Evolutionary conservation across 2,888 invertebrate species (phyloP).

Genomic region (Slavum lentiscoides): DNA sequence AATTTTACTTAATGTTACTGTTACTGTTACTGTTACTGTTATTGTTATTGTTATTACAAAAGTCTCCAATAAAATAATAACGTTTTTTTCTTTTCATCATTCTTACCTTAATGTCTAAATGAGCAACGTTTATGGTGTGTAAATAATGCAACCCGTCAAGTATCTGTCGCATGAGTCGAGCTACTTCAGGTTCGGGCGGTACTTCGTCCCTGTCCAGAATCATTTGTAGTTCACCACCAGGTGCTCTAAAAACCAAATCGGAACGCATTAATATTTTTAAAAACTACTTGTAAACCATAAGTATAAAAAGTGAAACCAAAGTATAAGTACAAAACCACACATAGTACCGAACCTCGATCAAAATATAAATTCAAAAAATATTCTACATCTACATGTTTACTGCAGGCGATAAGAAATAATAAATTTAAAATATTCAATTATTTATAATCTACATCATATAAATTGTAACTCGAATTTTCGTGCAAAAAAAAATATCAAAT

Average conservation of each 20-base stretch:
- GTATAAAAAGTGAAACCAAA: too few relatives aligned
- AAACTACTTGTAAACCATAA: not conserved
- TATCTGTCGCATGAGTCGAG: constrained; percentile 85
- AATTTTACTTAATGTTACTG: too few relatives aligned
- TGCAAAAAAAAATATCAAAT: too few relatives aligned
- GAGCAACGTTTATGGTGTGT: constrained; percentile 90
- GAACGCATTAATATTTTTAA: not conserved
- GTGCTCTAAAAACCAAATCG: constrained; percentile 67
- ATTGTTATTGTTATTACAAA: not conserved
- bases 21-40: too few relatives aligned
- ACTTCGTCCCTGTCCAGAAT: constrained; percentile 85
- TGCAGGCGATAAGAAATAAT: too few relatives aligned
- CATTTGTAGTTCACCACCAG: constrained; percentile 93
- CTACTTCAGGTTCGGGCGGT: constrained; percentile 79
- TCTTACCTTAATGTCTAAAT: constrained; percentile 80
- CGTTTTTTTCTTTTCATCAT: not conserved
- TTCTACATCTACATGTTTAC: too few relatives aligned
- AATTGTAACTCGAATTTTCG: too few relatives aligned
- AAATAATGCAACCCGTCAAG: constrained; percentile 87
- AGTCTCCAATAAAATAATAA: not conserved
- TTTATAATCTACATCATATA: too few relatives aligned
- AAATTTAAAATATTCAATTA: too few relatives aligned
- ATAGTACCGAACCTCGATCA: too few relatives aligned
- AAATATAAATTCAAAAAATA: too few relatives aligned
- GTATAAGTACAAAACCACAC: too few relatives aligned